Evolutionary conservation across 2,888 invertebrate genomes (phyloP).

Genomic region (Acanthosepion pharaonis): DNA sequence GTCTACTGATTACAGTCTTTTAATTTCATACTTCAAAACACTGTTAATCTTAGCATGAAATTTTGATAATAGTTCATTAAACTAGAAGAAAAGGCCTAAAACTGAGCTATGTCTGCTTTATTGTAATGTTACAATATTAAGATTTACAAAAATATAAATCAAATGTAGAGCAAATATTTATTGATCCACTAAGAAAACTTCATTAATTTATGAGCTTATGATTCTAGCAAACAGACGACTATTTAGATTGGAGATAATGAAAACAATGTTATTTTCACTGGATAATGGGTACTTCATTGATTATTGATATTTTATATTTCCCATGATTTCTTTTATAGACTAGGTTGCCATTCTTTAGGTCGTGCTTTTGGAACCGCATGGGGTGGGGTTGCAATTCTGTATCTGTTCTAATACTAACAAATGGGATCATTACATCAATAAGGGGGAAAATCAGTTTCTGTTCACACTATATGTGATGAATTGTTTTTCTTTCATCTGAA

Average conservation of each 20-base stretch:
- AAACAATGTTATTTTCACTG: not conserved
- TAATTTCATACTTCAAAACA: constrained; percentile 38
- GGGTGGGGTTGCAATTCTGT: too few species aligned
- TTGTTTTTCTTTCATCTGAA: not conserved
- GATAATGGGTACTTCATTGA: not conserved
- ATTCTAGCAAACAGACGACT: not conserved
- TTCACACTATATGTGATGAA: not conserved
- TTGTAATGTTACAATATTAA: not conserved
- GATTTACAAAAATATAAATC: not conserved
- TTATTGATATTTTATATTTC: too few species aligned
- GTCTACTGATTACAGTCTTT: not conserved
- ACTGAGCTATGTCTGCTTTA: not conserved
- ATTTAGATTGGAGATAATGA: not conserved
- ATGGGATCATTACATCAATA: too few species aligned
- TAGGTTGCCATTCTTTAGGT: too few species aligned
- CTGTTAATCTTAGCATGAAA: constrained; percentile 20
- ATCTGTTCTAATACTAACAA: too few species aligned
- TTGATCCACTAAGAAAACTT: not conserved
- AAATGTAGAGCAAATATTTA: not conserved
- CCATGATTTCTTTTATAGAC: too few species aligned
- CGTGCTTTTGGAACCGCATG: too few species aligned
- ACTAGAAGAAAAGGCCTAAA: not conserved
- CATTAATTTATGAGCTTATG: not conserved
- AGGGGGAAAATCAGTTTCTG: not conserved
- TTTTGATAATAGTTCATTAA: not conserved